Evolutionary conservation across 92 coral and sea anemone genomes (phyloP).

Genomic region (Micromussa lordhowensis): DNA sequence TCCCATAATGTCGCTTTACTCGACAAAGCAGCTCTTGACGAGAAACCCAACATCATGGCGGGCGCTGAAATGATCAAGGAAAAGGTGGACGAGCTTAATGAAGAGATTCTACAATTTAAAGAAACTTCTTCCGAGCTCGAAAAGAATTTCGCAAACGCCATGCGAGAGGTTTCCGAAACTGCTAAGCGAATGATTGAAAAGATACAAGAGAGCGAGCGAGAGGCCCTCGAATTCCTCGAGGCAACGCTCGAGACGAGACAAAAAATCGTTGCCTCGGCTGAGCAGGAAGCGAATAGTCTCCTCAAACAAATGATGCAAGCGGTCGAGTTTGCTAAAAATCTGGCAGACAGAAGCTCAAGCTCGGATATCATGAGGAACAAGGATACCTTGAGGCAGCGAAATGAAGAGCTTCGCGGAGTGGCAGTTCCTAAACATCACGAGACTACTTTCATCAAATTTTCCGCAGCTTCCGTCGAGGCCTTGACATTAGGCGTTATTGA

Average conservation of each 20-base stretch:
- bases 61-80: constrained; percentile 1
- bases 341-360: background rate
- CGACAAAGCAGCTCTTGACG: background rate
- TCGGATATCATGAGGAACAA: constrained; percentile 2
- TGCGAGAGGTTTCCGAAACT: background rate
- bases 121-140: background rate
- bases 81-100: background rate
- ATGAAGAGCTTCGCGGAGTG: background rate
- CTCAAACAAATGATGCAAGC: background rate
- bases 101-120: background rate
- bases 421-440: background rate
- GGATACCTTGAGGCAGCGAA: background rate
- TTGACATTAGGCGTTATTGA: background rate
- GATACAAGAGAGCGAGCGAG: background rate
- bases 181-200: background rate
- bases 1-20: background rate
- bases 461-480: background rate
- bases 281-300: background rate
- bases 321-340: background rate
- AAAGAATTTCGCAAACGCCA: background rate
- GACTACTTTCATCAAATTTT: background rate
- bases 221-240: background rate
- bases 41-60: background rate
- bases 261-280: background rate
- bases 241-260: background rate